Conservation (phyloP, 1,140 invertebrate species). For the Drosophila melanica region DNA sequence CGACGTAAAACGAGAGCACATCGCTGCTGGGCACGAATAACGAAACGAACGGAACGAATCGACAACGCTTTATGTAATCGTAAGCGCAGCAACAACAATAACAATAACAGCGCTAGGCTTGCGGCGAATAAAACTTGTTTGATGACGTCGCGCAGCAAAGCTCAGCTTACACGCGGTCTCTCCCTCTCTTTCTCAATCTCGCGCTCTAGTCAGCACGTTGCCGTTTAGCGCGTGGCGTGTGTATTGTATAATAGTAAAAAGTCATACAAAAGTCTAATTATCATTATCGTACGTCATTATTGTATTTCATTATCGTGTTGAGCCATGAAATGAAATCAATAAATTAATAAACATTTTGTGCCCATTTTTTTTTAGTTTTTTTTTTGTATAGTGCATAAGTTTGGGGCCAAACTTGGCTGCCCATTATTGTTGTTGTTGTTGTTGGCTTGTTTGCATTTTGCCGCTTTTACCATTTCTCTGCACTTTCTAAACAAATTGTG, state of each 20-base stretch:
- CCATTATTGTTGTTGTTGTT: constrained; percentile 23
- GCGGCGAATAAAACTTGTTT: constrained; percentile 64
- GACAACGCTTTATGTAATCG: constrained; percentile 70
- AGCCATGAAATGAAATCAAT: constrained; percentile 66
- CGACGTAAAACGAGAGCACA: constrained; percentile 68
- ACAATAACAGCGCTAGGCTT: constrained; percentile 29
- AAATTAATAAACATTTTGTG: constrained; percentile 74
- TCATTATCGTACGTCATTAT: constrained; percentile 25
- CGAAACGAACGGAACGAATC: constrained; percentile 32
- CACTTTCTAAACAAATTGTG: constrained; percentile 83
- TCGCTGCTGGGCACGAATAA: constrained; percentile 49
- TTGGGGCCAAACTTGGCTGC: constrained; percentile 56
- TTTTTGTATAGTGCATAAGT: constrained; percentile 39
- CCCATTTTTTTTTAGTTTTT: constrained; percentile 64
- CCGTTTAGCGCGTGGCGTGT: constrained; percentile 64
- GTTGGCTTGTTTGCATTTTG: constrained; percentile 80
- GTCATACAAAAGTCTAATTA: constrained; percentile 14
- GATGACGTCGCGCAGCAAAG: constrained; percentile 63
- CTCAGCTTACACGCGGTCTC: constrained; percentile 34
- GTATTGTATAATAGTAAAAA: constrained; percentile 70
- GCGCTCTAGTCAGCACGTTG: constrained; percentile 52
- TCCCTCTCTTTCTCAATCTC: constrained; percentile 18
- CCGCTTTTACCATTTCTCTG: constrained; percentile 83
- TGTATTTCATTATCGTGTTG: constrained; percentile 31
- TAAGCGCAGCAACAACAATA: constrained; percentile 33